These are phyloP conservation scores for Drosophila ficusphila DNA, from an alignment of 1,140 invertebrate genomes.

Conservation along the genomic window DNA sequence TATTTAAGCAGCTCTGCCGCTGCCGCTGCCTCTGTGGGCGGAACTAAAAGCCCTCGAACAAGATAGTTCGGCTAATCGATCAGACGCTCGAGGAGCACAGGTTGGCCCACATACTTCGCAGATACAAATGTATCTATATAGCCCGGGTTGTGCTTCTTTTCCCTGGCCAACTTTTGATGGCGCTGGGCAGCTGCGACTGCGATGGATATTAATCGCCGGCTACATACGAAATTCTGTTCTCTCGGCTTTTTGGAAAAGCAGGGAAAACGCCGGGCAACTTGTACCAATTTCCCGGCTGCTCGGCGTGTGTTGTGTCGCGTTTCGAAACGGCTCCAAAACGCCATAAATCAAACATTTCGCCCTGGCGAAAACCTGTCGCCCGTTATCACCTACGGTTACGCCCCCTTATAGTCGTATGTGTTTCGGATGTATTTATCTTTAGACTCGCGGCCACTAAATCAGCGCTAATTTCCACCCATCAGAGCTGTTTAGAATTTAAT, in stretches of 20 bases:
- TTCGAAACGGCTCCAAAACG: slow-evolving; percentile 76
- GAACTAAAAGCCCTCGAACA: slow-evolving; percentile 68
- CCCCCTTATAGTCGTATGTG: slow-evolving; percentile 48
- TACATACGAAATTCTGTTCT: slow-evolving; percentile 63
- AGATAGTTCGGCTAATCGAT: slow-evolving; percentile 69
- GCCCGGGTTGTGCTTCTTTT: slow-evolving; percentile 36
- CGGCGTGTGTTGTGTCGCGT: slow-evolving; percentile 69
- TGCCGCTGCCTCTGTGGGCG: slow-evolving; percentile 65
- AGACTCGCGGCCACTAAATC: slow-evolving; percentile 63
- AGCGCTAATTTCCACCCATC: slow-evolving; percentile 44
- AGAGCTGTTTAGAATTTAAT: slow-evolving; percentile 7
- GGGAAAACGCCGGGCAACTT: slow-evolving; percentile 15
- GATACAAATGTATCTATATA: slow-evolving; percentile 60
- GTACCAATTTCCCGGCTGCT: slow-evolving; percentile 55
- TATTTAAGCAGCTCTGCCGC: slow-evolving; percentile 70
- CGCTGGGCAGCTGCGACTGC: slow-evolving; percentile 72
- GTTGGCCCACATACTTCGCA: slow-evolving; percentile 62
- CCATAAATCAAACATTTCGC: slow-evolving; percentile 73
- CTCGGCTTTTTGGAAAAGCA: slow-evolving; percentile 30
- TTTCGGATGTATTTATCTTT: slow-evolving; percentile 10
- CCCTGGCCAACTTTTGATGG: slow-evolving; percentile 67
- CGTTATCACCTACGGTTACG: slow-evolving; percentile 76
- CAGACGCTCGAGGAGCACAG: slow-evolving; percentile 49
- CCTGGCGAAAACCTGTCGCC: slow-evolving; percentile 58
- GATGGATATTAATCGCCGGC: slow-evolving; percentile 79